phyloP scores from a whole-genome alignment of 2,113 vertebrate species.

The Potamarius usumacintae region DNA sequence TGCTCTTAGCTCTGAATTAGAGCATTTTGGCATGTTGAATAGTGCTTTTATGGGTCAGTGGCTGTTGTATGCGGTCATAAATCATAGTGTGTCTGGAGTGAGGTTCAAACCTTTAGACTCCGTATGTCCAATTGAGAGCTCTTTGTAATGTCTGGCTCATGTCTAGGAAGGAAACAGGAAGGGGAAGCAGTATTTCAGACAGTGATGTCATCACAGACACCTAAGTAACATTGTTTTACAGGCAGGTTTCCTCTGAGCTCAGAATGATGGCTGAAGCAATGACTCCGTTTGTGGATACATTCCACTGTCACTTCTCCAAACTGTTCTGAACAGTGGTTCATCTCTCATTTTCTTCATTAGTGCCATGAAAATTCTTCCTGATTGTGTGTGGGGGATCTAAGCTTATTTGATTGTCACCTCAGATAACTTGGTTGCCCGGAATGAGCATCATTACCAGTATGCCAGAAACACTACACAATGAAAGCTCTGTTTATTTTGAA shows the following conservation, averaged over 20 bases:
- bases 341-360: slow-evolving; percentile 3
- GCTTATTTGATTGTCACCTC: slow-evolving; percentile 12
- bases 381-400: not conserved
- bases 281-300: not conserved
- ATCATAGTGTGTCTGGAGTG: not conserved
- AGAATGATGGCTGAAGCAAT: not conserved
- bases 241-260: slow-evolving; percentile 7
- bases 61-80: slow-evolving; percentile 14
- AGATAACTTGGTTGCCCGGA: not conserved
- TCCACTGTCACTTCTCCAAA: not conserved
- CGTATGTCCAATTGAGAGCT: not conserved
- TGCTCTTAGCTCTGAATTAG: slow-evolving; percentile 13
- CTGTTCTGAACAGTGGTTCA: not conserved
- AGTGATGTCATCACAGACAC: slow-evolving; percentile 39
- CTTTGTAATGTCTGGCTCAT: slow-evolving; percentile 3
- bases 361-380: not conserved
- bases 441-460: not conserved
- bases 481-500: slow-evolving; percentile 21
- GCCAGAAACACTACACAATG: not conserved
- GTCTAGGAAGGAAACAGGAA: slow-evolving; percentile 34
- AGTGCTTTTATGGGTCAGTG: slow-evolving; percentile 2
- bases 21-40: slow-evolving; percentile 10
- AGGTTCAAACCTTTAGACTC: not conserved
- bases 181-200: slow-evolving; percentile 47
- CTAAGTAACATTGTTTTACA: slow-evolving; percentile 30